Evolutionary conservation across 2,888 invertebrate species (phyloP).

Genomic region (Watsonalla cultraria): DNA sequence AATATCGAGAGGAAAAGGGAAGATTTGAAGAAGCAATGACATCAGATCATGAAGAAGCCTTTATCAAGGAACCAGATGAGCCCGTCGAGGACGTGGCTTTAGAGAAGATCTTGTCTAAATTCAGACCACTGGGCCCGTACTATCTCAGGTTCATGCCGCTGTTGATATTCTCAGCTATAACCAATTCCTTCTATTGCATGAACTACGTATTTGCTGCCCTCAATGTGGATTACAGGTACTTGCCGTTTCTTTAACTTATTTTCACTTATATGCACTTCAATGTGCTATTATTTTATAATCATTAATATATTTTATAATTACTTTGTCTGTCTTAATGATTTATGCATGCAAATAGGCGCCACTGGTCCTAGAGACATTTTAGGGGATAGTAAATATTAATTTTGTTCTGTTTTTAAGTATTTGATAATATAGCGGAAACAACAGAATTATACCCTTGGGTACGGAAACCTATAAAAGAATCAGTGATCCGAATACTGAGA

Average conservation of each 20-base stretch:
- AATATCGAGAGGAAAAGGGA: no score
- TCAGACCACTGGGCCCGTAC: conserved; percentile 19
- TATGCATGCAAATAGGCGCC: no score
- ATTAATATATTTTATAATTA: no score
- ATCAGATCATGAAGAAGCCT: not conserved
- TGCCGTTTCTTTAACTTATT: conserved; percentile 4
- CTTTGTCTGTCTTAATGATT: no score
- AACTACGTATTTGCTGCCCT: conserved; percentile 17
- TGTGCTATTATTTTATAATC: no score
- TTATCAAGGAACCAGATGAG: not conserved
- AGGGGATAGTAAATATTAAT: no score
- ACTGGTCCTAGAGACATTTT: no score
- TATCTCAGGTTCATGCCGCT: conserved; percentile 22
- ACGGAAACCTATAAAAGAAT: no score
- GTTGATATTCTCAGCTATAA: conserved; percentile 8
- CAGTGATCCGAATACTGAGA: conserved; percentile 1
- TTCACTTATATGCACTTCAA: no score
- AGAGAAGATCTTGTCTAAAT: conserved; percentile 20
- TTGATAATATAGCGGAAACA: no score
- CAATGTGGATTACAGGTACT: conserved; percentile 15
- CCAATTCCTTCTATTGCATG: conserved; percentile 18
- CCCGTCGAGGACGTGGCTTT: conserved; percentile 9
- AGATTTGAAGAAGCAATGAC: not conserved
- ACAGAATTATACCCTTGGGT: no score
- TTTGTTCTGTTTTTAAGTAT: no score